Evolutionary conservation across 2,797 vertebrate species (phyloP), one percentile per base, ranked within the genome.

Genomic region (Cossypha heuglini): DNA sequence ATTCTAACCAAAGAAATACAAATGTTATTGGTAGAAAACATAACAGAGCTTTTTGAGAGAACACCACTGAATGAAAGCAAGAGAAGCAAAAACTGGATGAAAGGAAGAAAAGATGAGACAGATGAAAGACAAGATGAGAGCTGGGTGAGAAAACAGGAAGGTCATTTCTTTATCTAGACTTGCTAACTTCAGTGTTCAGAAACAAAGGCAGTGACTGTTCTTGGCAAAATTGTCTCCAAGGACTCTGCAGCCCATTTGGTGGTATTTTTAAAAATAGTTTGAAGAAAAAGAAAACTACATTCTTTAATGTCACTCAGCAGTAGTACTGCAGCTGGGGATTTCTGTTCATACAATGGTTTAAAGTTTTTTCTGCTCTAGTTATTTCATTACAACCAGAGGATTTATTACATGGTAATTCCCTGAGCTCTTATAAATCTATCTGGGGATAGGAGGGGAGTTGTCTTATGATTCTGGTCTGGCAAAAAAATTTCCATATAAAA

Each of bases 301-400:
- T 93, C 84, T 96, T 96, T 96, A 85, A 96, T 94, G 94, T 88
- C 91, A 85, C 88, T 97, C 89, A 86, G 86, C 81, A 93, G 94
- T 87, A 77, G 78, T 67, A 79, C 68, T 81, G 63, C 84, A 94
- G 86, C 93, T 85, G 64, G 91, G 78, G 76, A 94, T 94, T 94
- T 93, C 86, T 97, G 73, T 90, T 91, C 93, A 76, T 81, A 96
- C 72, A 97, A 74, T 77, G 45, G 79, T 91, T 77, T 81, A 78
- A 88, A 62, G 96, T 97, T 96, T 92, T 92, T 95, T 97, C 94
- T 95, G 94, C 92, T 97, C 95, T 88, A 95, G 94, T 96, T 97
- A 93, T 95, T 97, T 97, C 96, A 97, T 97, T 97, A 96, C 94
- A 96, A 94, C 69, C 94, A 71, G 57, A 94, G 96, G 94, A 97